Evolutionary conservation across 2,113 vertebrate species (phyloP).

Genomic region (Psittacara wagleri): DNA sequence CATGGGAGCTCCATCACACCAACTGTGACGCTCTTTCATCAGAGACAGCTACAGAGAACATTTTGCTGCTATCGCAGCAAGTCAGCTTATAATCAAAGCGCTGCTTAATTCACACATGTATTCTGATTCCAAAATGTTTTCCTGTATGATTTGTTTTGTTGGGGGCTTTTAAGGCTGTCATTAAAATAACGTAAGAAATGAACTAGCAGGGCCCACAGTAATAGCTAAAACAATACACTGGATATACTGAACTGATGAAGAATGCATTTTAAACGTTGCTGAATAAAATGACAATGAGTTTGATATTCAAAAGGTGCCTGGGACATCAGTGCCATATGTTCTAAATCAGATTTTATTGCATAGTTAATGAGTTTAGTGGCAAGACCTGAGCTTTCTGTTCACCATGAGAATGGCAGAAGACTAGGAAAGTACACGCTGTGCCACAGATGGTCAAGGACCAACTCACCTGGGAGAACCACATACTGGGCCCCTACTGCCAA

Average conservation of each 20-base stretch:
- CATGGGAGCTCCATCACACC: not conserved
- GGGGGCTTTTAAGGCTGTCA: not conserved
- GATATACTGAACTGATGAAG: not conserved
- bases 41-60: not conserved
- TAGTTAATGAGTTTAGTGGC: not conserved
- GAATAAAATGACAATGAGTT: not conserved
- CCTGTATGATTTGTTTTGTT: not conserved
- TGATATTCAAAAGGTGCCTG: not conserved
- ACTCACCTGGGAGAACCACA: not conserved
- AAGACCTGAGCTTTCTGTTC: not conserved
- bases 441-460: not conserved
- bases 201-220: not conserved
- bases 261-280: not conserved
- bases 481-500: not conserved
- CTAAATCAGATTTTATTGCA: not conserved
- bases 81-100: not conserved
- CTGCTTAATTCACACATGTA: not conserved
- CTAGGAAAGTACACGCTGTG: not conserved
- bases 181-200: not conserved
- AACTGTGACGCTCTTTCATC: not conserved
- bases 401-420: not conserved
- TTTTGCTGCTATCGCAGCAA: not conserved
- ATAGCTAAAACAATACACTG: not conserved
- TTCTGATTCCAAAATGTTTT: not conserved
- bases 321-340: not conserved